Evolutionary conservation across 2,113 vertebrate species (phyloP).

Genomic region (Coreoperca whiteheadi): DNA sequence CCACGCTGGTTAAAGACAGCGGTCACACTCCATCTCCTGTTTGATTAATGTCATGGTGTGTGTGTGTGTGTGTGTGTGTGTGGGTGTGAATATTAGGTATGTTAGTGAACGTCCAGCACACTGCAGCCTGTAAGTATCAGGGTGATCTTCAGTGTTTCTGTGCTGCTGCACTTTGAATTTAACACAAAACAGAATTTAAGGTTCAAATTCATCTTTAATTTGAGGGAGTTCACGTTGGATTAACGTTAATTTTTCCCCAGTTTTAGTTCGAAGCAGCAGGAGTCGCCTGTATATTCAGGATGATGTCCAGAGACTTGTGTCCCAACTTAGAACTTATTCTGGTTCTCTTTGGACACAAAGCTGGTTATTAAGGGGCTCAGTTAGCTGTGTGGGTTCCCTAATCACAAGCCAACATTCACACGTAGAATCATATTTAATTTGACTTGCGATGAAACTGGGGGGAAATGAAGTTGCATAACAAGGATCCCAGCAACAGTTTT

Average conservation of each 20-base stretch:
- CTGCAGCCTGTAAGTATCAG: background rate
- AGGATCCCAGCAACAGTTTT: too few species aligned
- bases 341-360: background rate
- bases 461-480: too few species aligned
- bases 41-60: slow-evolving; percentile 67
- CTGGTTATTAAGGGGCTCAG: background rate
- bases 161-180: background rate
- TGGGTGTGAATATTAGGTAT: background rate
- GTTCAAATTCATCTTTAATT: background rate
- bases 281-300: background rate
- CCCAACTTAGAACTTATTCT: too few species aligned
- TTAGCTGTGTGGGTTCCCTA: too few species aligned
- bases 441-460: background rate
- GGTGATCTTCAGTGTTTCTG: background rate
- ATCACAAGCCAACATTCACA: background rate
- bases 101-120: background rate
- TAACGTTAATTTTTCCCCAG: too few species aligned
- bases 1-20: slow-evolving; percentile 58
- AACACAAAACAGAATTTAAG: background rate
- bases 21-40: slow-evolving; percentile 68
- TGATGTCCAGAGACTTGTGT: too few species aligned
- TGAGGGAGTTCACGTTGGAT: background rate
- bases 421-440: background rate
- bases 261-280: background rate
- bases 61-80: slow-evolving; percentile 17